Conservation (phyloP, 2,888 invertebrate genomes). For the Archaeoteleia sp. region DNA sequence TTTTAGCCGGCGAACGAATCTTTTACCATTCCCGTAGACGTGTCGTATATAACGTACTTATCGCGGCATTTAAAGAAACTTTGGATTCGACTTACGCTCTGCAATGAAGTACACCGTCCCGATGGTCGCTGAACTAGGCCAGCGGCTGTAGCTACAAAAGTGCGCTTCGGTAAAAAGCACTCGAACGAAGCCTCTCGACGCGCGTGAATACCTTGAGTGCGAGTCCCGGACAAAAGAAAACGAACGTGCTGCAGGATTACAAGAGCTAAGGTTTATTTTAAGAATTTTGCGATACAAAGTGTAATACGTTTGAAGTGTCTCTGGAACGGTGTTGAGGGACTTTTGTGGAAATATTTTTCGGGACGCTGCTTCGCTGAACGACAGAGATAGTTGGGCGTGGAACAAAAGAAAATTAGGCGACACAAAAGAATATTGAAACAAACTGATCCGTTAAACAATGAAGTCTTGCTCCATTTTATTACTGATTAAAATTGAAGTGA, state of each 20-base stretch:
- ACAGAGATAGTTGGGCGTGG: slow-evolving; percentile 9
- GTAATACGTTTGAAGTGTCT: slow-evolving; percentile 29
- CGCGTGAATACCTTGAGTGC: slow-evolving; percentile 33
- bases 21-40: slow-evolving; percentile 31
- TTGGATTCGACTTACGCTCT: slow-evolving; percentile 29
- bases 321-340: slow-evolving; percentile 17
- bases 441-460: slow-evolving; percentile 5
- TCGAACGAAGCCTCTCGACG: slow-evolving; percentile 28
- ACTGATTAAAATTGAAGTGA: too few species aligned
- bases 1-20: slow-evolving; percentile 40
- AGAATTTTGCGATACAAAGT: slow-evolving; percentile 38
- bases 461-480: too few species aligned
- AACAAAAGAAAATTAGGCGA: slow-evolving; percentile 20
- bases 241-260: slow-evolving; percentile 28
- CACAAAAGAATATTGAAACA: slow-evolving; percentile 10
- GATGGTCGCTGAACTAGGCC: slow-evolving; percentile 30
- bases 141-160: slow-evolving; percentile 23
- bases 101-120: slow-evolving; percentile 37
- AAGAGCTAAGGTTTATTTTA: slow-evolving; percentile 41
- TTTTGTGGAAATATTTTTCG: slow-evolving; percentile 37
- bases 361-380: slow-evolving; percentile 9
- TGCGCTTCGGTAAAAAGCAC: slow-evolving; percentile 33
- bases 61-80: slow-evolving; percentile 48
- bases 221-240: slow-evolving; percentile 35
- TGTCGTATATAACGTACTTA: slow-evolving; percentile 48